Evolutionary conservation across 2,888 invertebrate genomes (phyloP), one percentile per base, ranked within the genome.

Genomic region (Standfussiana lucernea): DNA sequence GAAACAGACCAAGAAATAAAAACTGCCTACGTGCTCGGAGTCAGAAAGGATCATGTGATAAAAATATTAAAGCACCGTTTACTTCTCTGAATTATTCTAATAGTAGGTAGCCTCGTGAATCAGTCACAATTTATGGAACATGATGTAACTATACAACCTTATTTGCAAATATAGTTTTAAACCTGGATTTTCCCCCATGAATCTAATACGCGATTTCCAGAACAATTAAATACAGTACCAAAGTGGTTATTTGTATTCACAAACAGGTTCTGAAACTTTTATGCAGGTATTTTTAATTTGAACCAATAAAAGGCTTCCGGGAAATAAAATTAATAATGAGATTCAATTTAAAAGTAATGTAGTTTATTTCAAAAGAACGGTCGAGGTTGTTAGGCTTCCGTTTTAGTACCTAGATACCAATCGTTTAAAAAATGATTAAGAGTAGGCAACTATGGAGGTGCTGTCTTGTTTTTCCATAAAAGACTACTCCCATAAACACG

Each of bases 151-250:
- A 56, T 21, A 59, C 24, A 62, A n/a, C 45, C 35, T 72, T 13
- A 59, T 65, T 2, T 69, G 37, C 40, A 69, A 72, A 72, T 70
- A 66, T 66, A 65, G 28, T 35, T 50, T 64, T 7, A 21, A 53
- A 24, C 13, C 68, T 70, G 84, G 82, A 50, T 67, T 82, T 83
- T 66, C 84, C 82, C 21, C 18, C 4, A 10, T 59, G 59, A 69
- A 24, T 24, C 7, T 47, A 13, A 13, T 21, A 2, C 21, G 32
- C 32, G 15, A 45, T 18, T 45, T 45, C 32, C 67, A 67, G 50
- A 28, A 67, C 50, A 56, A 72, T 72, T 53, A 76, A 67, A 47
- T 37, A 45, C 56, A n/a, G 18, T 56, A 24, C 64, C 2, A 45
- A 18, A 47, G 2, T 62, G 28, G n/a, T 18, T 61, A 53, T 50